Evolutionary conservation across 2,797 vertebrate species (phyloP), one percentile per base, ranked within the genome.

Genomic region (Octomys mimax): DNA sequence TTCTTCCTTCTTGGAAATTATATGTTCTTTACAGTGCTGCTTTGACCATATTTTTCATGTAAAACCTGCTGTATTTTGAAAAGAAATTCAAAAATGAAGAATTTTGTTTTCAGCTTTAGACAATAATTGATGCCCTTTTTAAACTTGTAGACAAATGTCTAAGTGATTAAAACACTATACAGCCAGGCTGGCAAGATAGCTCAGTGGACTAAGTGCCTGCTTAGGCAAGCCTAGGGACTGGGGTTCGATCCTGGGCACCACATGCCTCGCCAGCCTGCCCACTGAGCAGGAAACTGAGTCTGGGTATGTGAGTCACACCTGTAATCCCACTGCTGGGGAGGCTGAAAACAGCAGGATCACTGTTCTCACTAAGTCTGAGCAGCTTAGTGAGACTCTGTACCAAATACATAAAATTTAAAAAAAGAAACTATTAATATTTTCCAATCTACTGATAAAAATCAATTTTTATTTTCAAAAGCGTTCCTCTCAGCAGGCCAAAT

Each of bases 1-100:
- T 86, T 83, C 83, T 81, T 80, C 79, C 11, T 77, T 92, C 24
- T 70, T 82, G n/a, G 52, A 96, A 87, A 73, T 93, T 87, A 33
- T n/a, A 54, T 77, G 8, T 54, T 75, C 4, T 95, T 91, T 93
- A 16, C 24, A 84, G 36, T 70, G 16, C 89, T 84, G 57, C 9
- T 22, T 61, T 89, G 52, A 68, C 28, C 70, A 1, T 73, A 36
- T 57, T 96, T 90, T 93, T 93, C 52, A 85, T 54, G 5, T 78
- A 19, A 93, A 80, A 70, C 11, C 21, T 77, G 22, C 24, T 89
- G 12, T 77, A 78, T 6, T 16, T 11, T 93, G 78, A 87, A 42
- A 92, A 93, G 52, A 61, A 93, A 95, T 57, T 91, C 59, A 80
- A 24, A 77, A 77, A 83, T 61, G 28, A 88, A 80, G 42, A 61